A percentile compares a stretch with the other conserved stretches of the same genome.
Conservation (phyloP, 1,140 invertebrate species). For the Zeugodacus cucurbitae region DNA sequence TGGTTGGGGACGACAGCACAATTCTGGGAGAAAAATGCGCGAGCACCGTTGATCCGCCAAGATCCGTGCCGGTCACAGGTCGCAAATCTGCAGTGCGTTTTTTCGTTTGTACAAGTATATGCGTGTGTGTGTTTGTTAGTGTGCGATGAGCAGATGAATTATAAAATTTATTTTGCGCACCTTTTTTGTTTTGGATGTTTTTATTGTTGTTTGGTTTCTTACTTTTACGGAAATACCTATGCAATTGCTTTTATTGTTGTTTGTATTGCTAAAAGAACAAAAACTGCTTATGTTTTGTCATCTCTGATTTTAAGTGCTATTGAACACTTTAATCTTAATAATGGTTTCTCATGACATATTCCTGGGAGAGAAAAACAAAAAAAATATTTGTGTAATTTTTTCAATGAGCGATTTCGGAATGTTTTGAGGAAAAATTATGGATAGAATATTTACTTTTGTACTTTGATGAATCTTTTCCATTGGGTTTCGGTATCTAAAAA, state of each 20-base stretch:
- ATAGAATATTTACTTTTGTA: no score
- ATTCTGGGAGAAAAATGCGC: slow-evolving; percentile 64
- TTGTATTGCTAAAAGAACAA: neutral
- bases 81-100: neutral
- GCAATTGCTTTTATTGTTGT: neutral
- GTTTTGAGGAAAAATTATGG: neutral
- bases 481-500: no score
- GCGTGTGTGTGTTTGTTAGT: neutral
- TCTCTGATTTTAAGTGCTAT: neutral
- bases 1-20: slow-evolving; percentile 61
- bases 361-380: neutral
- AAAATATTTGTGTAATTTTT: neutral
- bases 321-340: slow-evolving; percentile 15
- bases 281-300: neutral
- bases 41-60: neutral
- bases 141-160: slow-evolving; percentile 32
- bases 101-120: neutral
- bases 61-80: neutral
- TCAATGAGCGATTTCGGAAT: neutral
- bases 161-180: neutral
- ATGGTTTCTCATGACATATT: neutral
- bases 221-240: neutral
- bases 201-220: neutral
- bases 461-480: no score
- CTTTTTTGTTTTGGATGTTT: neutral